These are phyloP conservation scores for Dipodomys spectabilis DNA, from an alignment of 2,113 vertebrate genomes.

Conservation along the genomic window DNA sequence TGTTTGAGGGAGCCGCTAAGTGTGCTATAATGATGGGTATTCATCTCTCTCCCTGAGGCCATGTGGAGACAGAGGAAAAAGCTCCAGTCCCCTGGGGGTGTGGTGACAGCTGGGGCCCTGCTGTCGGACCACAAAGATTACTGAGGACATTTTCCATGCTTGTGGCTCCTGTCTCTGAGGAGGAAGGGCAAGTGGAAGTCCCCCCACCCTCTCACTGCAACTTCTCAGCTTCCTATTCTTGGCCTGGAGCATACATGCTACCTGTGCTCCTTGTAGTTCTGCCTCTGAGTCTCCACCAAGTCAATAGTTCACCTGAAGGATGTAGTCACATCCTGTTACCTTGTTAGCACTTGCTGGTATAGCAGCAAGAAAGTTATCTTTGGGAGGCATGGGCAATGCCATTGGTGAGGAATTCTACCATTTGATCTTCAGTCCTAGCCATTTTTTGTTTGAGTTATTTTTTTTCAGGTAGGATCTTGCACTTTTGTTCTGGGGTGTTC, in stretches of 20 bases:
- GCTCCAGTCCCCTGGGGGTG: constrained; percentile 57
- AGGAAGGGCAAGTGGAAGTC: not conserved
- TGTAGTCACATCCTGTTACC: fast-evolving
- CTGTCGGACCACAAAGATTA: constrained; percentile 73
- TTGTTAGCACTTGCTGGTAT: fast-evolving
- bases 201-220: too few species aligned
- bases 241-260: not conserved
- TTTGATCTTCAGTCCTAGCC: not conserved
- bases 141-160: constrained; percentile 63
- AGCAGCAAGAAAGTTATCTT: not conserved
- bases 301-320: not conserved
- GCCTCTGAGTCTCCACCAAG: not conserved
- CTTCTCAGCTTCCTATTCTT: not conserved
- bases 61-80: constrained; percentile 21
- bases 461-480: too few species aligned
- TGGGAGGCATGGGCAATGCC: not conserved
- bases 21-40: constrained; percentile 63
- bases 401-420: not conserved
- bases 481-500: too few species aligned
- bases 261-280: not conserved
- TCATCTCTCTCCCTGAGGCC: constrained; percentile 42
- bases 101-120: constrained; percentile 73
- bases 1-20: constrained; percentile 64
- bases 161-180: constrained; percentile 58
- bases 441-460: too few species aligned